Percentiles rank a stretch among this genome's conserved stretches.
Evolutionary conservation across 2,888 invertebrate species (phyloP).

Genomic region (Caenorhabditis uteleia): DNA sequence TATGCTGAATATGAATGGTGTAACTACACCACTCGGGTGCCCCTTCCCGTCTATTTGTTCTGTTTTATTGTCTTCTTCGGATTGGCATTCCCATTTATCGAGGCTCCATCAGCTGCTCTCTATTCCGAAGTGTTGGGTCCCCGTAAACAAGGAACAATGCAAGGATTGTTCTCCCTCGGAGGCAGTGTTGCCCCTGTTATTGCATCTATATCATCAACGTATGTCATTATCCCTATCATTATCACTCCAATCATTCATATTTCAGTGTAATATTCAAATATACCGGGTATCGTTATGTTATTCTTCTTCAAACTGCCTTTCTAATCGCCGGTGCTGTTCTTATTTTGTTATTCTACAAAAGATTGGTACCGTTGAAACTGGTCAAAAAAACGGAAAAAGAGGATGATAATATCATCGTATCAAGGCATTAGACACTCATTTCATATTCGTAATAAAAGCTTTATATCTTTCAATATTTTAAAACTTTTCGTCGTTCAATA

Average conservation of each 20-base stretch:
- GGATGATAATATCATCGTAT: too few species aligned
- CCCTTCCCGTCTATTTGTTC: slow-evolving; percentile 35
- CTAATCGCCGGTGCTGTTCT: slow-evolving; percentile 19
- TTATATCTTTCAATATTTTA: slow-evolving; percentile 3
- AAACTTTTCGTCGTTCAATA: neutral
- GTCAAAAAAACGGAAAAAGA: slow-evolving; percentile 9
- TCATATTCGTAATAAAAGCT: slow-evolving; percentile 4
- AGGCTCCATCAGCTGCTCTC: slow-evolving; percentile 39
- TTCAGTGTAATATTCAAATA: slow-evolving; percentile 25
- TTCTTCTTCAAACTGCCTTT: slow-evolving; percentile 13
- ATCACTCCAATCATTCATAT: neutral
- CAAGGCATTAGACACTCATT: slow-evolving; percentile 4
- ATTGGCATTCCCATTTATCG: slow-evolving; percentile 47
- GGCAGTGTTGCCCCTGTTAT: slow-evolving; percentile 33
- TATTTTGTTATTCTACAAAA: slow-evolving; percentile 14
- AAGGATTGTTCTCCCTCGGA: slow-evolving; percentile 34
- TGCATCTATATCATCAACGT: slow-evolving; percentile 35
- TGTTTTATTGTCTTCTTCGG: slow-evolving; percentile 45
- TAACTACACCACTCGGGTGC: slow-evolving; percentile 24
- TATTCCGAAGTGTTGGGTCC: slow-evolving; percentile 50
- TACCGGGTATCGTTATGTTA: slow-evolving; percentile 31
- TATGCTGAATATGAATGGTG: slow-evolving; percentile 34
- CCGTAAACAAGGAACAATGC: slow-evolving; percentile 43
- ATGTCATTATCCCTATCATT: neutral
- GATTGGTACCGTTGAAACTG: slow-evolving; percentile 29